phyloP scores from a whole-genome alignment of 2,888 invertebrate genomes.

The Pomacea canaliculata region DNA sequence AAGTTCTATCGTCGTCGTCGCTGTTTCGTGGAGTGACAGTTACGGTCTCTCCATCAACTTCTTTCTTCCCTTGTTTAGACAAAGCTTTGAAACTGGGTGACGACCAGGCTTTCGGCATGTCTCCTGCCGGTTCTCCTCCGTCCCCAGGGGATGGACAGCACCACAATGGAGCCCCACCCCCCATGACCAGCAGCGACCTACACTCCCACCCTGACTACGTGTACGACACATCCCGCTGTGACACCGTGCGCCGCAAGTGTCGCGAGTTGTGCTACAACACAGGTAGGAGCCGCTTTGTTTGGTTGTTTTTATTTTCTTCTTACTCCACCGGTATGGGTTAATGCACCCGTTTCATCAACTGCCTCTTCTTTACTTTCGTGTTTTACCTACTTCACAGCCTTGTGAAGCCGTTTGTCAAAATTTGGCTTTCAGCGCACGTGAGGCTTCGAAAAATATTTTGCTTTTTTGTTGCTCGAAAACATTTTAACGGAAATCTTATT shows the following conservation, averaged over 20 bases:
- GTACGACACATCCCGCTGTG: constrained; percentile 22
- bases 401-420: no score
- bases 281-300: constrained; percentile 19
- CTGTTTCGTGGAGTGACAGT: no score
- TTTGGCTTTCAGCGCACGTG: no score
- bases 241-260: constrained; percentile 23
- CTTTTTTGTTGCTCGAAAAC: no score
- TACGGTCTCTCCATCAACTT: no score
- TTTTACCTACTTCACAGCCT: no score
- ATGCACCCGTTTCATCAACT: background rate
- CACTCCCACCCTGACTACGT: constrained; percentile 22
- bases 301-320: background rate
- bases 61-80: background rate
- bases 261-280: constrained; percentile 24
- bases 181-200: constrained; percentile 19
- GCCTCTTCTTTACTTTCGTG: no score
- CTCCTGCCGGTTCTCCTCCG: constrained; percentile 25
- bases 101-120: constrained; percentile 21
- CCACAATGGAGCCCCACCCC: constrained; percentile 15
- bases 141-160: constrained; percentile 26
- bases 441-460: no score
- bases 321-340: background rate
- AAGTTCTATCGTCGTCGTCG: no score
- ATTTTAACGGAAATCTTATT: no score
- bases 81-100: constrained; percentile 15